Conservation (phyloP, 1,140 invertebrate species). For the Drosophila carrolli region DNA sequence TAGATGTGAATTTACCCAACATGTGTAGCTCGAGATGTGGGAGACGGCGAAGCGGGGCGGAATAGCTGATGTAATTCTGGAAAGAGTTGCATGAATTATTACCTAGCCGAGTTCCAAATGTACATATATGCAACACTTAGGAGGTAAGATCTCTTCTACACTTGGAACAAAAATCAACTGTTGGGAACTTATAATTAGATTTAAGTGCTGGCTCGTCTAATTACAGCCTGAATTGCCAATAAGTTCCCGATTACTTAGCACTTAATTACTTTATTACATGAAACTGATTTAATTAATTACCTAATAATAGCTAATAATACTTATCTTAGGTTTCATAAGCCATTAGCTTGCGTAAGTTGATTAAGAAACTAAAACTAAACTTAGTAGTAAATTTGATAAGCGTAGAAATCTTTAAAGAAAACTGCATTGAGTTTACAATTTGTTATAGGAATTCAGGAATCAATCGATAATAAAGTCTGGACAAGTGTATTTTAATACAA, state of each 20-base stretch:
- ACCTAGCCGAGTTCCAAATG: background rate
- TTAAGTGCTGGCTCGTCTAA: background rate
- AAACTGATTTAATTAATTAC: background rate
- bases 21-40: slow-evolving; percentile 44
- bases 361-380: no score
- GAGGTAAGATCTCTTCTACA: background rate
- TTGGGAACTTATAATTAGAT: slow-evolving; percentile 1
- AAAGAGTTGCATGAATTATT: slow-evolving; percentile 30
- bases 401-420: no score
- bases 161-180: background rate
- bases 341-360: no score
- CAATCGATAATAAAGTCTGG: no score
- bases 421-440: no score
- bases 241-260: background rate
- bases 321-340: background rate
- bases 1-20: slow-evolving; percentile 84
- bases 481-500: no score
- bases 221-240: background rate
- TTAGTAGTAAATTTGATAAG: no score
- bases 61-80: slow-evolving; percentile 13
- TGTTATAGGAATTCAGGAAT: no score
- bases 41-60: background rate
- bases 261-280: background rate
- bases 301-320: background rate
- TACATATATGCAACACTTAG: background rate